Conservation (phyloP, 2,797 vertebrate species). For the Anableps anableps region DNA sequence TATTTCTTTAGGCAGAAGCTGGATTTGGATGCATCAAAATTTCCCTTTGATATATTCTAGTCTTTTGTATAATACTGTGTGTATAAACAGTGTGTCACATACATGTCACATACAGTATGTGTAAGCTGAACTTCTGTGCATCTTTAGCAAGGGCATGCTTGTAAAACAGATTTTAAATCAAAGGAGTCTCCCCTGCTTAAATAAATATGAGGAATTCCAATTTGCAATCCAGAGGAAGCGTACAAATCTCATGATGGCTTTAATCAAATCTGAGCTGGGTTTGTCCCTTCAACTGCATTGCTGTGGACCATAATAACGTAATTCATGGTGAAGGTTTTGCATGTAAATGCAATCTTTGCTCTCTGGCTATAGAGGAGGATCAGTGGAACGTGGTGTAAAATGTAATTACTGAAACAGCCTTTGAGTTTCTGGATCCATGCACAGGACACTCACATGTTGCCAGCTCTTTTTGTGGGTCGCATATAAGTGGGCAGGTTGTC, state of each 20-base stretch:
- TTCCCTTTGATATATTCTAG: background rate
- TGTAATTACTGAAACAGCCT: background rate
- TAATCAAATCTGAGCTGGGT: background rate
- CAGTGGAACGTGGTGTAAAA: background rate
- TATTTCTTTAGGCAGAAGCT: background rate
- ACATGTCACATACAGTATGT: background rate
- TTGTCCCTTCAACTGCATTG: background rate
- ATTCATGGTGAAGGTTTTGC: background rate
- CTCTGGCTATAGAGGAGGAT: background rate
- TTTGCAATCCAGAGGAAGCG: background rate
- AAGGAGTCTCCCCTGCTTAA: background rate
- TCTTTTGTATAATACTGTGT: background rate
- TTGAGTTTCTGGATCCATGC: background rate
- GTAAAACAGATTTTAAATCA: background rate
- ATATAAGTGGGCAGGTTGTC: background rate
- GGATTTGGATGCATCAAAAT: background rate
- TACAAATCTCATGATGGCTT: background rate
- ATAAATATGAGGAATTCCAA: constrained; percentile 3
- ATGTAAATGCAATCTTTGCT: background rate
- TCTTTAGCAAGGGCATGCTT: background rate
- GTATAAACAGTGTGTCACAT: background rate
- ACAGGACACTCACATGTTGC: background rate
- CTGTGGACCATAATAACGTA: background rate
- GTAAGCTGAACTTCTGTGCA: background rate
- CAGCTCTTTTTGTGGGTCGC: background rate